These are phyloP conservation scores for Aphyosemion australe DNA, from an alignment of 2,113 vertebrate species.

Conservation along the genomic window DNA sequence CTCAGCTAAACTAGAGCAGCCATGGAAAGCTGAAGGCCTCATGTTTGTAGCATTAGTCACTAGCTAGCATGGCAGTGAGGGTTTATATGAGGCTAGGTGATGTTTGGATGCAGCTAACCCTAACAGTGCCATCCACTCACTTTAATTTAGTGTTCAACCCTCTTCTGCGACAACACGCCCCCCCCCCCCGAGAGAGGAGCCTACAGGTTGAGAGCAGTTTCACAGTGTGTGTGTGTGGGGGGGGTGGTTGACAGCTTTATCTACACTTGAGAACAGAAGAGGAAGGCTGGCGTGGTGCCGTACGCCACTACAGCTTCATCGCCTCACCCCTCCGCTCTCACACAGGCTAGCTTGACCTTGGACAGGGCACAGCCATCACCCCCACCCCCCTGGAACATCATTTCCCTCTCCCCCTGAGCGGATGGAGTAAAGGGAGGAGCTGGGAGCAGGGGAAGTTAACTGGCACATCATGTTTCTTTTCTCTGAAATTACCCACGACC, in stretches of 20 bases:
- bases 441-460: conserved; percentile 47
- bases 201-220: conserved; percentile 39
- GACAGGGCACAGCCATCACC: conserved; percentile 37
- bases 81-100: neutral
- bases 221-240: conserved; percentile 27
- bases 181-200: conserved; percentile 8
- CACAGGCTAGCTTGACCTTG: conserved; percentile 63
- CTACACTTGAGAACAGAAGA: conserved; percentile 40
- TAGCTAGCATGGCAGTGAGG: neutral
- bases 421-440: conserved; percentile 60
- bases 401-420: neutral
- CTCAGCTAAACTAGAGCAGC: too few relatives aligned
- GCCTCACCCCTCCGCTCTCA: conserved; percentile 47
- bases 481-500: conserved; percentile 47
- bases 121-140: neutral
- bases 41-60: neutral
- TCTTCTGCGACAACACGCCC: neutral
- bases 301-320: conserved; percentile 29
- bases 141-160: too few relatives aligned
- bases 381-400: neutral
- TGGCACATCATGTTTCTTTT: conserved; percentile 63
- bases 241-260: conserved; percentile 49
- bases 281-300: conserved; percentile 48
- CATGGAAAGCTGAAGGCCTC: neutral
- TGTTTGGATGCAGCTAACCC: too few relatives aligned